Evolutionary conservation across 2,113 vertebrate species (phyloP), one percentile per base, ranked within the genome.

Genomic region (Bettongia penicillata): DNA sequence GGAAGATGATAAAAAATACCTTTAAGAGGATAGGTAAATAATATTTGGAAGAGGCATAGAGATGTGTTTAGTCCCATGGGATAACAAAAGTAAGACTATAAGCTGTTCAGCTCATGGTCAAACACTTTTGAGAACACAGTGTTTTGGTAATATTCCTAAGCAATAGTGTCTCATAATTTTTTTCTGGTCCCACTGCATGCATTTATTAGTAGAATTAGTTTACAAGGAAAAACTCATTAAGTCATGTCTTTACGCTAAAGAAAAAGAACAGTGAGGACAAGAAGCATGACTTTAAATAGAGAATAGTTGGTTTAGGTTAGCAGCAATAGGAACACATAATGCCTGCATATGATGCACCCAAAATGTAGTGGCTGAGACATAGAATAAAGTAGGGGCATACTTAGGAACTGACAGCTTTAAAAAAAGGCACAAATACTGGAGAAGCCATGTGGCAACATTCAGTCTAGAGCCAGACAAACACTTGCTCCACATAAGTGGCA

Each of bases 141-240:
- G 96, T 97, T 98, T 97, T 96, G 95, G 95, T 97, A 97, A 97
- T 94, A 89, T 96, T 51, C 51, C n/a, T 91, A 77, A 97, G 92
- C 91, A 92, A 28, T 92, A 94, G 57, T 90, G 26, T 96, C 47
- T 94, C 92, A 48, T 95, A 0, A 68, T 95, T 97, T 97, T 47
- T 97, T 93, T 95, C 95, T 96, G 92, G 94, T 97, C 53, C 52
- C 51, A 89, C 77, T 97, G 96, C 90, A 89, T 94, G 96, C 97
- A 97, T 98, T 97, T 98, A 97, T 98, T 98, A 96, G 91, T 93
- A 93, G 61, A 97, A 98, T 98, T 98, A 98, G 91, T 95, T 97
- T 96, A 94, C 91, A 97, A 97, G 97, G 95, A 31, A 98, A 98
- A 93, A 93, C 93, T 98, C 51, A 94, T 98, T 97, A 98, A 96